Base-by-base conservation (phyloP, 2,797 vertebrate species). In the Loriculus beryllinus region DNA sequence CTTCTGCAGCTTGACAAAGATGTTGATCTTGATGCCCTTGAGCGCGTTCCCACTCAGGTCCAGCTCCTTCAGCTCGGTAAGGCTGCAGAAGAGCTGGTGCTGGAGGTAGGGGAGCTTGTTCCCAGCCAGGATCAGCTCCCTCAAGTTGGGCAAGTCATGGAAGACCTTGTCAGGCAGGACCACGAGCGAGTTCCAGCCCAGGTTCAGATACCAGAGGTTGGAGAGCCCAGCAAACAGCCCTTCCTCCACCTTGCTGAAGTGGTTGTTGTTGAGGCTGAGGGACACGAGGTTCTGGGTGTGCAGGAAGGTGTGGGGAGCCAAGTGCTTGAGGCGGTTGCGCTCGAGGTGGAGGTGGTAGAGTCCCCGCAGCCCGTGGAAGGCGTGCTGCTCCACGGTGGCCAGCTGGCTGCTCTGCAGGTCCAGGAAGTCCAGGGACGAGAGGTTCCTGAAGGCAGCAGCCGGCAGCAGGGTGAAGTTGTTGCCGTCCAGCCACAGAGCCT, bases 81-180 rank as follows among this genome's bases (percentile, higher is more conserved):
- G 98, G 91, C 98, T 98, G 52, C 98, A 97, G 96, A 99, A 99
- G 77, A 99, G 98, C 12, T 98, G 98, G 4, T 99, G 98, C 96
- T 99, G 99, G 67, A 99, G 96, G 94, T 99, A 99, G 26, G 98
- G 98, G 25, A 99, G 98, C 82, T 98, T 98, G 96, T 99, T 99
- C n/a, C 99, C 99, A 0, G 99, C 98, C 49, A 99, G 97, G 52
- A 99, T 96, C 51, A 99, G 97, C 97, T 99, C 99, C 29, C 98
- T 97, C 43, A 99, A 96, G 90, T 98, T 98, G 7, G 98, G 98
- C 65, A 99, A 94, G 87, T 99, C 99, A 0, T 98, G 98, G 96
- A 99, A 99, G 20, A 93, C 96, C 0, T 95, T 97, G 86, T 99
- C 99, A 0, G 99, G 99, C 49, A 99, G 96, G 48, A 99, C 98